Conservation (phyloP, 2,113 vertebrate genomes). For the Zosterops pallidus region DNA sequence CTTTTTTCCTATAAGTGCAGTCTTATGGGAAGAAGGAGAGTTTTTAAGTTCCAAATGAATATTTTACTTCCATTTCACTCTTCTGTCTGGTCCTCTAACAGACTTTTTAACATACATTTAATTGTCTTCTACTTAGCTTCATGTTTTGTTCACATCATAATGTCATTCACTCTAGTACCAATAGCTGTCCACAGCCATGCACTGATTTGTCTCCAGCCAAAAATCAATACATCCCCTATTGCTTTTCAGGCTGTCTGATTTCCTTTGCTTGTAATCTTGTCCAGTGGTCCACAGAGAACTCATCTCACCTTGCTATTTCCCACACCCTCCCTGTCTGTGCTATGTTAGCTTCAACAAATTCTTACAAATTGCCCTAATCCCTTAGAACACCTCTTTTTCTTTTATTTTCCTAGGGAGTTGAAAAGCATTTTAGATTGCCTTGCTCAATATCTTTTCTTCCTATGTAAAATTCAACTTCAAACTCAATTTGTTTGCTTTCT, state of each 20-base stretch:
- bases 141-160: accelerated
- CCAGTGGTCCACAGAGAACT: neutral
- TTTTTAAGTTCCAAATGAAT: neutral
- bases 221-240: neutral
- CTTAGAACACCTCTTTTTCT: neutral
- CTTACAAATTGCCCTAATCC: neutral
- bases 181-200: neutral
- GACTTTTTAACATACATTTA: neutral
- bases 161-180: neutral
- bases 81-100: neutral
- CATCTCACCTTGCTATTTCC: neutral
- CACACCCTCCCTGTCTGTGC: accelerated
- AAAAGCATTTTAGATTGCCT: neutral
- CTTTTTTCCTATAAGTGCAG: neutral
- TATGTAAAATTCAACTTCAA: neutral
- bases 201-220: neutral
- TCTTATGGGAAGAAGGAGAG: neutral
- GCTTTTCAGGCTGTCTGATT: neutral
- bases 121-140: neutral
- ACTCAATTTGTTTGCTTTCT: neutral
- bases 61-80: neutral
- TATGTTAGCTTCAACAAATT: neutral
- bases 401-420: neutral
- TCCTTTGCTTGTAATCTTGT: neutral
- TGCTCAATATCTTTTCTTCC: neutral